Evolutionary conservation across 2,888 invertebrate genomes (phyloP).

Genomic region (Zaprionus lineosus): DNA sequence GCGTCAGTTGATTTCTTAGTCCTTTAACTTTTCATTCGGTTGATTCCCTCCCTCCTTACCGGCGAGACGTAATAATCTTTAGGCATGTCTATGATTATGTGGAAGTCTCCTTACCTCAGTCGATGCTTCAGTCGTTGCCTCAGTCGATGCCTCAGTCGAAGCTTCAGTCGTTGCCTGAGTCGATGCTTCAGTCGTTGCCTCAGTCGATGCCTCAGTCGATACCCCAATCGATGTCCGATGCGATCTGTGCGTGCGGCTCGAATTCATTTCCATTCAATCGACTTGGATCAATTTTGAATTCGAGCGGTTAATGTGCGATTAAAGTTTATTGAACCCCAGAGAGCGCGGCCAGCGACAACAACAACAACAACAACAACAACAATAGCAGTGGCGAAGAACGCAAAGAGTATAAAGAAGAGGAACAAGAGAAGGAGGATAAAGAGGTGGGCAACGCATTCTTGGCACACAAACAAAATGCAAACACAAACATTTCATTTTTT

Average conservation of each 20-base stretch:
- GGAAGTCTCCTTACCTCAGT: too few species aligned
- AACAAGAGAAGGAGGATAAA: slow-evolving; percentile 2
- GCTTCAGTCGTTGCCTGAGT: too few species aligned
- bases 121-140: too few species aligned
- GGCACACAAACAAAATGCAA: slow-evolving; percentile 51
- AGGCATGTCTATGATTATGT: too few species aligned
- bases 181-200: too few species aligned
- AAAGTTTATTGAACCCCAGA: slow-evolving; percentile 66
- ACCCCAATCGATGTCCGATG: too few species aligned
- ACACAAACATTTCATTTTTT: slow-evolving; percentile 59
- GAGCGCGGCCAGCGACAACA: not conserved
- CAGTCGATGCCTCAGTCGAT: too few species aligned
- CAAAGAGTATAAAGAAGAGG: not conserved
- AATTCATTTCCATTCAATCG: slow-evolving; percentile 47
- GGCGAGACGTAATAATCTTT: too few species aligned
- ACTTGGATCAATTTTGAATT: slow-evolving; percentile 51
- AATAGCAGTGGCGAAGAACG: slow-evolving; percentile 9
- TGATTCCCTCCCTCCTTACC: too few species aligned
- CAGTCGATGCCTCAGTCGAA: too few species aligned
- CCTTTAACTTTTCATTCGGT: too few species aligned
- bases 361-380: slow-evolving; percentile 9
- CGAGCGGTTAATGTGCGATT: slow-evolving; percentile 63
- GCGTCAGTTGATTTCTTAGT: too few species aligned
- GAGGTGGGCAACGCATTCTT: slow-evolving; percentile 47
- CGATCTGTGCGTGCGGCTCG: slow-evolving; percentile 37